Evolutionary conservation across 2,113 vertebrate genomes (phyloP), one percentile per base, ranked within the genome.

Genomic region (Ctenodactylus gundi): DNA sequence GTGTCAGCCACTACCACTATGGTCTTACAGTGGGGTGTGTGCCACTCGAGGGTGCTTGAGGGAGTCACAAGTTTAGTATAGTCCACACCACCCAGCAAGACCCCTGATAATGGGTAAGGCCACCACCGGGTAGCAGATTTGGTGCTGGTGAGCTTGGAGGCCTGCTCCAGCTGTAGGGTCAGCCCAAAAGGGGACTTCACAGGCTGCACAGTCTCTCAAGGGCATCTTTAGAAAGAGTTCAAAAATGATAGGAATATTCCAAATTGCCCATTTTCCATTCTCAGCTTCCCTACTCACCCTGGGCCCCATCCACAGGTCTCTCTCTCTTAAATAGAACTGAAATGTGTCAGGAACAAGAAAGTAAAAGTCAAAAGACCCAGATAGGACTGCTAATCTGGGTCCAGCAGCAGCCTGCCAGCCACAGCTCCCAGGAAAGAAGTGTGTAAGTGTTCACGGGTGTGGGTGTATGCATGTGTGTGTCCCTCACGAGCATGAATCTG

Each of bases 211-310:
- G 36, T 31, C 83, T 78, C 58, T 36, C 7, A 1, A 14, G 4
- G 46, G n/a, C 27, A 34, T 88, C 84, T 62, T 55, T 46, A 39
- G 94, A 91, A 93, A 92, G 73, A 94, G 57, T 23, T 80, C 53
- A 90, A 75, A 95, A 95, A 78, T 82, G 13, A 94, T 46, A 88
- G 53, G 39, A 9, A 65, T 94, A 96, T 94, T 95, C 92, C 70
- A 95, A 86, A 83, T 70, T 31, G 7, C 7, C 57, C 93, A 75
- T 73, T 65, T 97, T 87, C 87, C 67, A 82, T 41, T 29, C 85
- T 27, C 46, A 75, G 85, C 15, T 39, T n/a, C n/a, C n/a, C n/a
- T n/a, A n/a, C n/a, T n/a, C n/a, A n/a, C 18, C 84, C 41, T 20
- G 70, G 44, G 1, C 49, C 21, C 62, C 23, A 64, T 49, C 46